phyloP scores from a whole-genome alignment of 2,888 invertebrate species.

The Esperia sulphurella region DNA sequence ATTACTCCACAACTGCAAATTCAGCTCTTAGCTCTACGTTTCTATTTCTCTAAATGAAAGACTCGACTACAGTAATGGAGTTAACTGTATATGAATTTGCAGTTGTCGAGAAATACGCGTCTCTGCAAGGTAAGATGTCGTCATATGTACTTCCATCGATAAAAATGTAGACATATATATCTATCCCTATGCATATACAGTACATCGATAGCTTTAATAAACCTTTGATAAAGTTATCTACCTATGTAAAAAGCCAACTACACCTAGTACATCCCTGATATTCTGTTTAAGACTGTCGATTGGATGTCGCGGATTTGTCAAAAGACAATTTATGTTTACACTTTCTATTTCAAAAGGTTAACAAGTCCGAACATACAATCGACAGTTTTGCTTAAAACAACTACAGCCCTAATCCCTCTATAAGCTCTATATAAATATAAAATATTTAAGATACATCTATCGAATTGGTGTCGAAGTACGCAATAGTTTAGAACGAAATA shows the following conservation, averaged over 20 bases:
- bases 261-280: slow-evolving; percentile 62
- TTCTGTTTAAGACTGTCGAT: slow-evolving; percentile 33
- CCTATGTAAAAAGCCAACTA: slow-evolving; percentile 61
- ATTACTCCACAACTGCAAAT: not conserved
- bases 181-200: slow-evolving; percentile 47
- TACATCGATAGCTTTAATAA: slow-evolving; percentile 65
- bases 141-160: slow-evolving; percentile 12
- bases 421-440: slow-evolving; percentile 77
- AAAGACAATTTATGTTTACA: not conserved
- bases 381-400: slow-evolving; percentile 24
- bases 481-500: slow-evolving; percentile 29
- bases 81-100: not conserved
- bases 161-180: slow-evolving; percentile 29
- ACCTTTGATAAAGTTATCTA: slow-evolving; percentile 54
- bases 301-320: slow-evolving; percentile 18
- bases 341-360: not conserved
- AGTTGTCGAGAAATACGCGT: not conserved
- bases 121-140: not conserved
- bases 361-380: not conserved
- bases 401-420: slow-evolving; percentile 70
- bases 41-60: no score
- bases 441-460: slow-evolving; percentile 63
- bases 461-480: slow-evolving; percentile 63
- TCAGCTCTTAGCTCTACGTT: not conserved
- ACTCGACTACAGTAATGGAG: not conserved